phyloP scores from a whole-genome alignment of 1,140 invertebrate genomes.

The Neuroterus valhalla region DNA sequence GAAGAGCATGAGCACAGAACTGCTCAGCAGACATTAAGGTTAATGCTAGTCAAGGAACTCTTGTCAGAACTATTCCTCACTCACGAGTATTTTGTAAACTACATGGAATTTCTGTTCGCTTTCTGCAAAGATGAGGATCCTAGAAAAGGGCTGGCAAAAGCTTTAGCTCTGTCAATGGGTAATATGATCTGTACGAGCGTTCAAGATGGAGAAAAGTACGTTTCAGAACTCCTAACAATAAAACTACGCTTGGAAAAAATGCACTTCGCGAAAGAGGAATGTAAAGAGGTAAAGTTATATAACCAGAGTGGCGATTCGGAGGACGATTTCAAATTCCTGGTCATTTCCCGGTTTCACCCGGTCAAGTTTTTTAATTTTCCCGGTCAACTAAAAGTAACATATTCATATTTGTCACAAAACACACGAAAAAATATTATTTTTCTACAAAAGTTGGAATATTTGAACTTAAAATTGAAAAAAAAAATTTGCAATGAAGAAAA shows the following conservation, averaged over 20 bases:
- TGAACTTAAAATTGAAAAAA: too few species aligned
- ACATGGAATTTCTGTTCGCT: conserved; percentile 77
- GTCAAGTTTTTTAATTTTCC: too few species aligned
- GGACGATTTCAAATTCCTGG: too few species aligned
- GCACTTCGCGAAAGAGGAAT: background rate
- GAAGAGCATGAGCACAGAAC: conserved; percentile 15
- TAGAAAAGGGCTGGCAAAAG: conserved; percentile 75
- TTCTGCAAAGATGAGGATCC: conserved; percentile 77
- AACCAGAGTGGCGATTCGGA: too few species aligned
- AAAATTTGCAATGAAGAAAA: too few species aligned
- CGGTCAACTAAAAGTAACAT: too few species aligned
- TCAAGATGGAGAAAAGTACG: conserved; percentile 70
- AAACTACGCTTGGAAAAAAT: conserved; percentile 3
- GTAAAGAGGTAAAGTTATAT: background rate
- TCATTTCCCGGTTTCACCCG: too few species aligned
- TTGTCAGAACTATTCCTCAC: conserved; percentile 76
- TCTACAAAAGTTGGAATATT: too few species aligned
- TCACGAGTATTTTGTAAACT: conserved; percentile 74
- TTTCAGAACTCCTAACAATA: conserved; percentile 36
- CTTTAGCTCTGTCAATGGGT: conserved; percentile 76
- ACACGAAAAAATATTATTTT: too few species aligned
- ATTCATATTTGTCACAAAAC: too few species aligned
- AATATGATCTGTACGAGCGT: conserved; percentile 72
- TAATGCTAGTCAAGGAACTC: conserved; percentile 73
- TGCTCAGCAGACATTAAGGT: conserved; percentile 40